Conservation (phyloP, 2,888 invertebrate species). For the Acleris emargana region DNA sequence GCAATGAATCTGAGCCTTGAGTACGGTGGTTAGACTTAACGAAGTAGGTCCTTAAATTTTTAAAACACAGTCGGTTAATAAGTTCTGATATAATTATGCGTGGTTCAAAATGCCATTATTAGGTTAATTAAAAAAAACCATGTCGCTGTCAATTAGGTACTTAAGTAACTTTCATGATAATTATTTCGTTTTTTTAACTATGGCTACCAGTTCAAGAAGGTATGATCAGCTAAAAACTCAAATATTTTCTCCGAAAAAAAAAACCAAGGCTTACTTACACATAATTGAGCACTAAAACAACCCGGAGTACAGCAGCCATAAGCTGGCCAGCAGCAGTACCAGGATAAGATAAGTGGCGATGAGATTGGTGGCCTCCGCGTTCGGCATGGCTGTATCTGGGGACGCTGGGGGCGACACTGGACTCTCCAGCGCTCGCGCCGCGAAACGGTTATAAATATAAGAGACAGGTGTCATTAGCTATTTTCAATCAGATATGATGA, state of each 20-base stretch:
- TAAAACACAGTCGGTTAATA: too few relatives aligned
- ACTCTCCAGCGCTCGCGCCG: constrained; percentile 14
- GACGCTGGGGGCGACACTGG: constrained; percentile 4
- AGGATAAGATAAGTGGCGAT: constrained; percentile 88
- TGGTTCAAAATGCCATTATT: too few relatives aligned
- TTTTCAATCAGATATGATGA: constrained; percentile 11
- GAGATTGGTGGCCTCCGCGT: constrained; percentile 86
- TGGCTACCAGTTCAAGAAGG: too few relatives aligned
- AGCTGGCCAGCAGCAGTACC: constrained; percentile 85
- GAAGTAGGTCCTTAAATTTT: too few relatives aligned
- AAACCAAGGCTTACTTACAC: background rate
- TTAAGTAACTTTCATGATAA: too few relatives aligned
- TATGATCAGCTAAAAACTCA: background rate
- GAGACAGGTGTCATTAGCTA: constrained; percentile 17
- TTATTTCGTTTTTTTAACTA: too few relatives aligned
- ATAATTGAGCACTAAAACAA: constrained; percentile 61
- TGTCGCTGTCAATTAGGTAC: too few relatives aligned
- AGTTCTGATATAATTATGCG: too few relatives aligned
- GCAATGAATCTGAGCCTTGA: too few relatives aligned
- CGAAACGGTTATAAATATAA: constrained; percentile 10
- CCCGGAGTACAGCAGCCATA: constrained; percentile 88
- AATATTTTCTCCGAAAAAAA: background rate
- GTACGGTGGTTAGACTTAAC: too few relatives aligned
- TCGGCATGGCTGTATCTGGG: constrained; percentile 64
- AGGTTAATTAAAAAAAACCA: too few relatives aligned